phyloP scores from a whole-genome alignment of 2,888 invertebrate species.

The Julus scandinavius region DNA sequence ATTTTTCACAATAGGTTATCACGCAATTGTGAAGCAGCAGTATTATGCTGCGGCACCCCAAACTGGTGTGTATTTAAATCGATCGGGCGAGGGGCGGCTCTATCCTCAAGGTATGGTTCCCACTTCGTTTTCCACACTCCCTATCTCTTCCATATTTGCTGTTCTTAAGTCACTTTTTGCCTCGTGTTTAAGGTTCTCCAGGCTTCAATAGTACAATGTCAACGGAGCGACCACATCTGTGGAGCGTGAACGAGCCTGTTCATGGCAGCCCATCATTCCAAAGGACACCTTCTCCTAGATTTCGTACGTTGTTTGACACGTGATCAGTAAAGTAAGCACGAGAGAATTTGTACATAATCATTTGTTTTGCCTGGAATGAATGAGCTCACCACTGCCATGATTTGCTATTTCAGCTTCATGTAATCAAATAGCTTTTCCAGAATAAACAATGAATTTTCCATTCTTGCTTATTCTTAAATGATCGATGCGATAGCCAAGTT shows the following conservation, averaged over 20 bases:
- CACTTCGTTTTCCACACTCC: neutral
- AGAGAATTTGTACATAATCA: neutral
- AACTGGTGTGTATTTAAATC: constrained; percentile 10
- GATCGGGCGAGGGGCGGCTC: constrained; percentile 48
- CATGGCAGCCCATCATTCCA: constrained; percentile 52
- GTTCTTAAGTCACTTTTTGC: neutral
- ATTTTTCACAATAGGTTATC: constrained; percentile 36
- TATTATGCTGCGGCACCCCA: constrained; percentile 31
- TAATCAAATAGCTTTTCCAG: neutral
- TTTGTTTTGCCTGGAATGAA: neutral
- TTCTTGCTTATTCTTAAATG: no score
- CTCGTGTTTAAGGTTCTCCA: neutral
- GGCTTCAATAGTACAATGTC: constrained; percentile 39
- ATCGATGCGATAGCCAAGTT: no score
- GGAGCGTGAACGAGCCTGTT: constrained; percentile 54
- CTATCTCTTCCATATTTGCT: neutral
- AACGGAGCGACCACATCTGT: constrained; percentile 49
- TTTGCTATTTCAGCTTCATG: neutral
- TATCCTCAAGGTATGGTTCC: constrained; percentile 48
- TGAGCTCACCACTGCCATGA: neutral
- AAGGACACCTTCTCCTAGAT: constrained; percentile 54
- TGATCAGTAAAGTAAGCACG: neutral
- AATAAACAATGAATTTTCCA: neutral
- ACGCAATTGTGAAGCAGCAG: constrained; percentile 42
- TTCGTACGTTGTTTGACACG: constrained; percentile 5